Evolutionary conservation across 1,140 invertebrate genomes (phyloP), one percentile per base, ranked within the genome.

Genomic region (Hycleus phaleratus): DNA sequence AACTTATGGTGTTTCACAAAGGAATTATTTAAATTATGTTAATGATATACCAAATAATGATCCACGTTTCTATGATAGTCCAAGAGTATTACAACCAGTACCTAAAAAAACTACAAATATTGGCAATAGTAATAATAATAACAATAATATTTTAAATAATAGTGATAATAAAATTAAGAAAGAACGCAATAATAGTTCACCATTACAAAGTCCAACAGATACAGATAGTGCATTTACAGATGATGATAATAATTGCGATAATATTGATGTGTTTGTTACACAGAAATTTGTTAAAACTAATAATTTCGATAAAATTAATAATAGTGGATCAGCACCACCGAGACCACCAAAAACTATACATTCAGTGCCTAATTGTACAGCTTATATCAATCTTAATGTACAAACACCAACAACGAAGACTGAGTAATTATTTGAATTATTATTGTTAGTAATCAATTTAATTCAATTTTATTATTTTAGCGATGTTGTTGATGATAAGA

Each of bases 321-420:
- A n/a, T 32, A 32, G 32, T 7, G 32, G 32, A 56, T 65, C 73
- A 43, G 81, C 83, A 9, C 86, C 87, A 6, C 87, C 87, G 3
- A 76, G 86, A 59, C 87, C 87, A n/a, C 87, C 87, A 1, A 90
- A 89, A 74, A 86, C 86, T 4, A 74, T 81, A n/a, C 80, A 84
- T 64, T 67, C 78, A 38, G 48, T 25, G 44, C 56, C 79, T 25
- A 7, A 7, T 32, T 5, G 7, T 32, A 75, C 78, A 58, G 79
- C 76, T 69, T 81, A 84, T 71, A 70, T 81, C 62, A 80, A 81
- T 68, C 69, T 80, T 59, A 61, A 45, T 25, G 11, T 46, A 18
- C 54, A 60, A 32, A 53, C 58, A 40, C 51, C 60, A 26, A 56
- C 56, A 26, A 65, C 61, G 56, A 48, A 42, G 39, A 66, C 62